Evolutionary conservation across 2,888 invertebrate genomes (phyloP), one percentile per base, ranked within the genome.

Genomic region (Dryobota labecula): DNA sequence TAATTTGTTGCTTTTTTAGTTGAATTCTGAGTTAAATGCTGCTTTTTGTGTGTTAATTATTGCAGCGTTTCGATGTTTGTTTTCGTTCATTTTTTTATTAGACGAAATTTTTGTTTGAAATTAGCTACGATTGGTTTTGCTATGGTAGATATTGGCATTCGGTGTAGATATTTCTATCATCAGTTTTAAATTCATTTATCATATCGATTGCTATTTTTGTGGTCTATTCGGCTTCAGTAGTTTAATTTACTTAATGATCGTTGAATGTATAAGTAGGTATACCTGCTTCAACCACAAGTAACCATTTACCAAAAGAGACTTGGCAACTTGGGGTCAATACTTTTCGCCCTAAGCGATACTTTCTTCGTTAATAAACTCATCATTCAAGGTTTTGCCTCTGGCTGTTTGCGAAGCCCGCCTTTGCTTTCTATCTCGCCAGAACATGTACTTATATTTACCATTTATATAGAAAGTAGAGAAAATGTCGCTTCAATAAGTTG

Each of bases 391-490:
- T 56, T 47, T 43, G 80, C 79, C 78, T n/a, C 54, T 4, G 73
- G 82, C 78, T 69, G 24, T 51, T 71, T 76, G 30, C 43, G 49
- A 56, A 36, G 65, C 38, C 51, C 41, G 73, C 43, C 54, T 69
- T 68, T 67, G 84, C 87, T 89, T 87, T 89, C 88, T 82, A 86
- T 85, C 84, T 86, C 73, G 61, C 54, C 70, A 76, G 65, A 66
- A 57, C 67, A 73, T 80, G 80, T 82, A 82, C 79, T 73, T 73
- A 68, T 45, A 58, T 73, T 68, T 45, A 82, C 77, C 58, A 85
- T 84, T 84, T 80, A 76, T 73, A 78, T 82, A 89, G 89, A 89
- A 89, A 88, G 88, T 88, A 73, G 54, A 66, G 73, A 82, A 73
- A 82, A 68, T 73, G 57, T 68, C 49, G 61, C 60, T 69, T 54